A percentile compares a stretch with the other conserved stretches of the same genome.
These are phyloP conservation scores for Meteorus sp. DNA, from an alignment of 1,140 invertebrate genomes.

Conservation along the genomic window DNA sequence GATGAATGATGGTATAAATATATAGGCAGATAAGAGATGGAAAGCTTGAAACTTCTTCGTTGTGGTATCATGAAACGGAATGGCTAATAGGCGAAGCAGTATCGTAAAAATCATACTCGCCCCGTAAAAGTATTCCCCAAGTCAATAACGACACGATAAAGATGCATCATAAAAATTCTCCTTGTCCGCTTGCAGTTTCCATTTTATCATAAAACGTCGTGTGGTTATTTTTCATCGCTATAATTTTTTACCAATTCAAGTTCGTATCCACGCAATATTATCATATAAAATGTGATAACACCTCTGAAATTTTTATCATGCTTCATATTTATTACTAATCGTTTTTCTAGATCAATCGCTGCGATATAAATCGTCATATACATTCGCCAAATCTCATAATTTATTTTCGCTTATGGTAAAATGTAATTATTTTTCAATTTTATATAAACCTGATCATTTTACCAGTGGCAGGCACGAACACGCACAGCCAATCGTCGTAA, in stretches of 20 bases:
- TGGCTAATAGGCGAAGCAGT: constrained; percentile 32
- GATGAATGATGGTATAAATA: not conserved
- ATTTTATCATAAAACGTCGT: constrained; percentile 13
- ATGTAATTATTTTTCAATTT: too few relatives aligned
- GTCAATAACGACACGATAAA: constrained; percentile 37
- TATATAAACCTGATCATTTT: too few relatives aligned
- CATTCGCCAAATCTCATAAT: too few relatives aligned
- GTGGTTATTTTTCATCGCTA: constrained; percentile 28
- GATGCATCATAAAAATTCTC: constrained; percentile 31
- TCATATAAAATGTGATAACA: too few relatives aligned
- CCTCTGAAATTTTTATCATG: not conserved
- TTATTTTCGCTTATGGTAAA: too few relatives aligned
- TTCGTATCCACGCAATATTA: not conserved
- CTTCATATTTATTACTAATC: too few relatives aligned
- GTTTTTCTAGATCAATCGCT: too few relatives aligned
- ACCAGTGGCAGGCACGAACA: not conserved
- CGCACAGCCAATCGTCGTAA: constrained; percentile 35
- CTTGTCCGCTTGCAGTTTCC: too few relatives aligned
- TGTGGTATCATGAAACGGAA: constrained; percentile 28
- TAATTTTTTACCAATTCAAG: constrained; percentile 12
- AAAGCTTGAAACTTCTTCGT: not conserved
- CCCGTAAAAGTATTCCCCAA: constrained; percentile 33
- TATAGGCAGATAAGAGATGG: not conserved
- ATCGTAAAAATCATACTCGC: constrained; percentile 36
- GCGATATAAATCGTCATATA: too few relatives aligned